Percentiles rank a stretch among this genome's conserved stretches.
phyloP scores from a whole-genome alignment of 2,797 vertebrate genomes.

The Sylvilagus floridanus region DNA sequence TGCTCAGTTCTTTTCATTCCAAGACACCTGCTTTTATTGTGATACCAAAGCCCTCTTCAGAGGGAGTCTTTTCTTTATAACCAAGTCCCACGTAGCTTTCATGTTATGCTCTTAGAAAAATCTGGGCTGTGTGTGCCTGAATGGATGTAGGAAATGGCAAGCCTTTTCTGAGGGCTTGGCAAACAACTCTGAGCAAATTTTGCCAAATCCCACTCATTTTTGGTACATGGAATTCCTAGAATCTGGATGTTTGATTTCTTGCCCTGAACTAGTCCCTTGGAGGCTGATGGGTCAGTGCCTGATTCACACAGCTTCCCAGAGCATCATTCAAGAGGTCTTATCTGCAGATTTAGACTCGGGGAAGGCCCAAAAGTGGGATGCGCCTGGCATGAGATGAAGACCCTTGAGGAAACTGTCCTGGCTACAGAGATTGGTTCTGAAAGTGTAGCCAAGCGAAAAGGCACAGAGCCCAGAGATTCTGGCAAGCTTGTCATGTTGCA shows the following conservation, averaged over 20 bases:
- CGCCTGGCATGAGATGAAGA: neutral
- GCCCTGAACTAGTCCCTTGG: neutral
- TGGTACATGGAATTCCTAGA: conserved; percentile 8
- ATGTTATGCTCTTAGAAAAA: neutral
- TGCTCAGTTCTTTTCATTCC: neutral
- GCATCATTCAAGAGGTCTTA: neutral
- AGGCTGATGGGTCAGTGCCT: conserved; percentile 8
- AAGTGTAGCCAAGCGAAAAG: conserved; percentile 43
- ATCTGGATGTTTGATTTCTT: conserved; percentile 36
- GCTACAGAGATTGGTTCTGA: conserved; percentile 22
- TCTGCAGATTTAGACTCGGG: conserved; percentile 18
- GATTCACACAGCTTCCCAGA: neutral
- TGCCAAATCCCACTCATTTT: neutral
- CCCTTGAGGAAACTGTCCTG: conserved; percentile 20
- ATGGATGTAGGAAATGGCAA: neutral
- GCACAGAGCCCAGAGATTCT: conserved; percentile 55
- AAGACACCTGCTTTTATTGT: neutral
- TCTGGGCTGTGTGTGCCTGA: neutral
- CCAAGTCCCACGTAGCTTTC: neutral
- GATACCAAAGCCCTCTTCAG: neutral
- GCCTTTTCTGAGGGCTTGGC: neutral
- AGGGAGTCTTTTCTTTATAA: neutral
- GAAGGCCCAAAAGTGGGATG: conserved; percentile 5
- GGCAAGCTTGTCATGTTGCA: neutral
- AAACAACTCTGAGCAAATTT: neutral